phyloP scores from a whole-genome alignment of 2,113 vertebrate species.

The Mirza zaza region DNA sequence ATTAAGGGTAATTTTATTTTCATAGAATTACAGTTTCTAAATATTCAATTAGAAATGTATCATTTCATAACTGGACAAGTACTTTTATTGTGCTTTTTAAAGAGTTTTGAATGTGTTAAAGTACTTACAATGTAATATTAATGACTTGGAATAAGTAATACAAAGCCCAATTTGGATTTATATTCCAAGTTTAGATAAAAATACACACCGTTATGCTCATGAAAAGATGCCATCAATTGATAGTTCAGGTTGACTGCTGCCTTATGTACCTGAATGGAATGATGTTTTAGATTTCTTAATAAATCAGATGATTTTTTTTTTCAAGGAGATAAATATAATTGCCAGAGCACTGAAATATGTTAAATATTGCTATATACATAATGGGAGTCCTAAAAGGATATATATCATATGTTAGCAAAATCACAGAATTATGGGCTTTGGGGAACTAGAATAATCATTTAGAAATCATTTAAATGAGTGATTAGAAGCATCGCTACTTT shows the following conservation, averaged over 20 bases:
- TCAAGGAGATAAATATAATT: background rate
- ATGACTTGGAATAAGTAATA: background rate
- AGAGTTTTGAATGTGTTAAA: background rate
- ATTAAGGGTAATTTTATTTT: background rate
- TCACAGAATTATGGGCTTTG: background rate
- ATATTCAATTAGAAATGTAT: background rate
- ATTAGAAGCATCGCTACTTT: background rate
- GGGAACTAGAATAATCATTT: background rate
- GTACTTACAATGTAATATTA: background rate
- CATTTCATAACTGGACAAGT: background rate
- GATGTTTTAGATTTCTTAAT: background rate
- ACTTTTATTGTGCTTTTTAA: background rate
- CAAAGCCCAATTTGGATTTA: background rate
- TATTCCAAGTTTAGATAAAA: background rate
- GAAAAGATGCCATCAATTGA: background rate
- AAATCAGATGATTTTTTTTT: background rate
- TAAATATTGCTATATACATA: background rate
- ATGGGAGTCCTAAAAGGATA: background rate
- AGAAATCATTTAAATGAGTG: slow-evolving; percentile 19
- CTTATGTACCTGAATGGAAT: background rate
- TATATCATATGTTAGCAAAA: background rate
- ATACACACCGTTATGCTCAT: background rate
- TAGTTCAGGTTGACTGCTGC: background rate
- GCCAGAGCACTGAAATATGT: background rate
- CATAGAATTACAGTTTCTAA: background rate